Evolutionary conservation across 1,140 invertebrate species (phyloP), one percentile per base, ranked within the genome.

Genomic region (Cylas formicarius): DNA sequence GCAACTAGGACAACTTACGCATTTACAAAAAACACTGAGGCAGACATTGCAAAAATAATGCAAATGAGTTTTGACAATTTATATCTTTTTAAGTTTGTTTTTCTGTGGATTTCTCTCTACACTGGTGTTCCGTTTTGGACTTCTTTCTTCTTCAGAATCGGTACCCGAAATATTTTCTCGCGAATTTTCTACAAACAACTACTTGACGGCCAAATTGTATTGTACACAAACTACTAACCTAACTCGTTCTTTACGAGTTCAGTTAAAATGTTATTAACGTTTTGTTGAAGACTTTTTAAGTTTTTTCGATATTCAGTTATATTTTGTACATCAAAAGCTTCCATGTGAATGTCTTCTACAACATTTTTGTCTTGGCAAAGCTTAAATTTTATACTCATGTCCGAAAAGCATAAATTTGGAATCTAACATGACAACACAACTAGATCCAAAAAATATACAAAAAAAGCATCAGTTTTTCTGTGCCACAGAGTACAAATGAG

Each of bases 21-120:
- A 42, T 55, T 57, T 10, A 55, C 48, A 40, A 57, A 57, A 48
- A 50, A 53, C 11, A 56, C 31, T 18, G 51, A 51, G 19, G 48
- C 41, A 32, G 55, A 49, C 55, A 56, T 56, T 34, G 20, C 5
- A 27, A 8, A 19, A 19, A 3, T 14, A n/a, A 27, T 3, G n/a
- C 1, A 39, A 23, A 2, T 14, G 6, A 2, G 1, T 10, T 10
- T 18, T 19, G 20, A 21, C 5, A 18, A 18, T 23, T 14, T 41
- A 27, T n/a, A 18, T 17, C 21, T 23, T 44, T 44, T 35, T 44
- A 43, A 35, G 14, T 38, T 49, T 49, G 9, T 9, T 36, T 19
- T 44, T 44, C 2, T 32, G 29, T n/a, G 11, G 7, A 2, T 2
- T 16, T 35, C 24, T 4, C n/a, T 48, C 38, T 8, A 34, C 33